A percentile compares a stretch with the other conserved stretches of the same genome.
phyloP scores from a whole-genome alignment of 2,797 vertebrate genomes.

The Sebastes matsubarae region DNA sequence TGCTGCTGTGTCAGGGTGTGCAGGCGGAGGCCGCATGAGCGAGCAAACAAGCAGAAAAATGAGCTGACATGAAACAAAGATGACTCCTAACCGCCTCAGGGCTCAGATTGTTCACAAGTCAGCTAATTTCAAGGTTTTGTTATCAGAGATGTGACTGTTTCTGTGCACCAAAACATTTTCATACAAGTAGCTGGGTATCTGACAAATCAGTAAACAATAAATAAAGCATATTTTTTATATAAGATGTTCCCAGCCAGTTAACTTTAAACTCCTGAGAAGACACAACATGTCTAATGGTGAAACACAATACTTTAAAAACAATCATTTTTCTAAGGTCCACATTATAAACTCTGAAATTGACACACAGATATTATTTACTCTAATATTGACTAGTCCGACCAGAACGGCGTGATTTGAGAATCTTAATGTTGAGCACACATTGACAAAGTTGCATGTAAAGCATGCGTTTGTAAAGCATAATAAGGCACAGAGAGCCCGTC shows the following conservation, averaged over 20 bases:
- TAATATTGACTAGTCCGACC: background rate
- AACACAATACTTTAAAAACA: too few species aligned
- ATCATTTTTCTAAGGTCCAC: too few species aligned
- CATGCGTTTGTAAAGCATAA: background rate
- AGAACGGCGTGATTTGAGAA: background rate
- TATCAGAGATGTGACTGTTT: background rate
- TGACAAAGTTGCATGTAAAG: background rate
- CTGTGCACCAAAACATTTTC: background rate
- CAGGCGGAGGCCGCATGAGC: conserved; percentile 46
- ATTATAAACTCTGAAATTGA: too few species aligned
- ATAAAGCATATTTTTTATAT: too few species aligned
- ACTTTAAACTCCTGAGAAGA: too few species aligned
- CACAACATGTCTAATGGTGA: too few species aligned
- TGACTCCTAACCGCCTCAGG: background rate
- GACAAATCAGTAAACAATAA: background rate
- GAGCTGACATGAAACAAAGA: conserved; percentile 17
- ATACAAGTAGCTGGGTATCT: background rate
- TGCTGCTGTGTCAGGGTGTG: conserved; percentile 71
- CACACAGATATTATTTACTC: background rate
- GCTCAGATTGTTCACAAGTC: conserved; percentile 4
- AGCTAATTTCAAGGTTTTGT: background rate
- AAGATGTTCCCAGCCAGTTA: too few species aligned
- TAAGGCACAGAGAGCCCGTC: background rate
- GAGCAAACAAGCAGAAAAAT: conserved; percentile 43
- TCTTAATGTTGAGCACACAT: background rate